Percentiles rank a stretch among this genome's conserved stretches.
phyloP scores from a whole-genome alignment of 92 coral and sea anemone genomes.

The Epizoanthus scotinus region DNA sequence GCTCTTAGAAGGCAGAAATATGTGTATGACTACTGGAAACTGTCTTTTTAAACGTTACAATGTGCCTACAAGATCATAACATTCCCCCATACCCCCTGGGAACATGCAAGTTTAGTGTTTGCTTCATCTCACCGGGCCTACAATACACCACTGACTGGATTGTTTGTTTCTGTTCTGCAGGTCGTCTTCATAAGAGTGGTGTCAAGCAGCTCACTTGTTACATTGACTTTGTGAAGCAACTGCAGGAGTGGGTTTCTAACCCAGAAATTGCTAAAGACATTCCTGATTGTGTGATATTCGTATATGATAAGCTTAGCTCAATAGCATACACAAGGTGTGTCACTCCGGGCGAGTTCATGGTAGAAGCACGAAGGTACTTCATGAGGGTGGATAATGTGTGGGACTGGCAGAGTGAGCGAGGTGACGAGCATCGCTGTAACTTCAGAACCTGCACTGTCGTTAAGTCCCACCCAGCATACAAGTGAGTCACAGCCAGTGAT shows the following conservation, averaged over 20 bases:
- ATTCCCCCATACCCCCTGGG: too few species aligned
- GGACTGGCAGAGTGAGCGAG: constrained; percentile 74
- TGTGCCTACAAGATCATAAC: too few species aligned
- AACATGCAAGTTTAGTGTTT: too few species aligned
- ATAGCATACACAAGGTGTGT: constrained; percentile 56
- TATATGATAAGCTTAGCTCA: constrained; percentile 55
- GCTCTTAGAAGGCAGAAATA: too few species aligned
- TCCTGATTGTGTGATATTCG: constrained; percentile 55
- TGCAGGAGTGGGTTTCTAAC: constrained; percentile 43
- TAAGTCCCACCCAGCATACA: constrained; percentile 60
- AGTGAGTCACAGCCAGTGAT: constrained; percentile 37
- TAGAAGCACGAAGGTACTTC: constrained; percentile 56
- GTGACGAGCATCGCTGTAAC: constrained; percentile 40
- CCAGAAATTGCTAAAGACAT: constrained; percentile 60
- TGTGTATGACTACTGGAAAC: too few species aligned
- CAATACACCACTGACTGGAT: background rate
- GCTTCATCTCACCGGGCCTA: too few species aligned
- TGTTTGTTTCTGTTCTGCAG: constrained; percentile 11
- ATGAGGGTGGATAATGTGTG: constrained; percentile 62
- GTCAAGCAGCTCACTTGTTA: constrained; percentile 64
- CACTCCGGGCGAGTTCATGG: constrained; percentile 55
- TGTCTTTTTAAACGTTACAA: too few species aligned
- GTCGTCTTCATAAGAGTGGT: constrained; percentile 76
- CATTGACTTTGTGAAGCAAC: constrained; percentile 58
- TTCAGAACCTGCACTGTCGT: constrained; percentile 59